A percentile compares a stretch with the other conserved stretches of the same genome.
These are phyloP conservation scores for Mus minutoides DNA, from an alignment of 2,797 vertebrate genomes.

Conservation along the genomic window DNA sequence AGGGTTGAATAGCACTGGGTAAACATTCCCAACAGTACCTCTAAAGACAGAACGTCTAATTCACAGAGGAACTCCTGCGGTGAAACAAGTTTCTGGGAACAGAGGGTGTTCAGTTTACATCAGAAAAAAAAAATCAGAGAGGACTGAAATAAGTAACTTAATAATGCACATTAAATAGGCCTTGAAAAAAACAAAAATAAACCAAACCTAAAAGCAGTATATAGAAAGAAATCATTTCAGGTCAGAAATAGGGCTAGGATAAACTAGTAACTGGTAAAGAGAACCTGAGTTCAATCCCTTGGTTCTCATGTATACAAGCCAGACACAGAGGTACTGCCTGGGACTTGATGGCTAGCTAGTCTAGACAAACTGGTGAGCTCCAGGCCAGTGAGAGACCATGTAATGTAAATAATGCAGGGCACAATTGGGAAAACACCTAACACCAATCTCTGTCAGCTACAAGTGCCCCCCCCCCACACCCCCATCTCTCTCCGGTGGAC, in stretches of 20 bases:
- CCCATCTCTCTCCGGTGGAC: background rate
- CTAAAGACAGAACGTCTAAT: background rate
- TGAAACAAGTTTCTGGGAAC: background rate
- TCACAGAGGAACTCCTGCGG: background rate
- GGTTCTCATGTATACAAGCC: background rate
- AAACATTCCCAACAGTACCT: background rate
- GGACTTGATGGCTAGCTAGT: background rate
- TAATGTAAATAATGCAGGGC: background rate
- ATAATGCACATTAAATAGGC: background rate
- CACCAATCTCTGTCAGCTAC: background rate
- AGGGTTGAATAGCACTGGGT: background rate
- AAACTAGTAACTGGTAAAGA: background rate
- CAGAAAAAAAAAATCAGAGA: background rate
- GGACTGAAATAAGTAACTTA: background rate
- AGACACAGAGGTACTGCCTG: background rate
- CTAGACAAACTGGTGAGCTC: background rate
- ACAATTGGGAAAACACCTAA: background rate
- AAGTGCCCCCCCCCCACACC: background rate
- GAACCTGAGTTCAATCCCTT: background rate
- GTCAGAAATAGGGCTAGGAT: background rate
- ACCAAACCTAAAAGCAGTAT: background rate
- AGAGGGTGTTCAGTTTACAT: background rate
- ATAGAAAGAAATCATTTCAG: background rate
- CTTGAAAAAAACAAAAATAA: background rate
- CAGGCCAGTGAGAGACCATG: background rate